Evolutionary conservation across 2,888 invertebrate species (phyloP).

Genomic region (Sphaerophoria taeniata): DNA sequence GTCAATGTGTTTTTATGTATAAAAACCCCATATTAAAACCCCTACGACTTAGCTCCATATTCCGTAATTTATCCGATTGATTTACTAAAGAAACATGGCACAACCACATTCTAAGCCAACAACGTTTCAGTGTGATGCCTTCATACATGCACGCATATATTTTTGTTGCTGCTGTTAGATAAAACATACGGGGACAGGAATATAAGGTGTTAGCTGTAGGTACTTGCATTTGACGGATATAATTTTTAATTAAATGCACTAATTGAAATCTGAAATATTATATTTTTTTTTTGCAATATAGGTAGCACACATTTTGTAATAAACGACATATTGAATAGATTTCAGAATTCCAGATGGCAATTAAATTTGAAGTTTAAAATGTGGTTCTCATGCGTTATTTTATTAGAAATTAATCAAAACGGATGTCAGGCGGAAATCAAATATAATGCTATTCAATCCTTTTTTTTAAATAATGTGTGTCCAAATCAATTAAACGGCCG

Average conservation of each 20-base stretch:
- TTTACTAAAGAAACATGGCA: constrained; percentile 20
- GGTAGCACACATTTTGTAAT: neutral
- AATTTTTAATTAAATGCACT: constrained; percentile 32
- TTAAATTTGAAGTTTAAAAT: neutral
- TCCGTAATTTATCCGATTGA: constrained; percentile 50
- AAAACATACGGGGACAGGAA: too few species aligned
- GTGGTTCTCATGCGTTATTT: neutral
- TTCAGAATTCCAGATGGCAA: neutral
- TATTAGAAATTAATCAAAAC: constrained; percentile 3
- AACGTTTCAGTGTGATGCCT: neutral
- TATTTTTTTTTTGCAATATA: neutral
- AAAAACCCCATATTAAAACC: neutral
- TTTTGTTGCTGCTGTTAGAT: too few species aligned
- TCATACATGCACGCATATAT: neutral
- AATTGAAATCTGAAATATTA: constrained; percentile 49
- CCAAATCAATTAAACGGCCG: neutral
- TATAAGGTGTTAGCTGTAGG: too few species aligned
- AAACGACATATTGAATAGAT: neutral
- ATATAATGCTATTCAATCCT: constrained; percentile 5
- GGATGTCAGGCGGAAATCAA: constrained; percentile 42
- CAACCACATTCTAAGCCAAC: too few species aligned
- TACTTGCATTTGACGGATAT: neutral
- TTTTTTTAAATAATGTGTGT: neutral
- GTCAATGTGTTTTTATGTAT: neutral
- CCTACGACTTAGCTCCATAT: neutral